Evolutionary conservation across 2,797 vertebrate species (phyloP), one percentile per base, ranked within the genome.

Genomic region (Neosalanx taihuensis): DNA sequence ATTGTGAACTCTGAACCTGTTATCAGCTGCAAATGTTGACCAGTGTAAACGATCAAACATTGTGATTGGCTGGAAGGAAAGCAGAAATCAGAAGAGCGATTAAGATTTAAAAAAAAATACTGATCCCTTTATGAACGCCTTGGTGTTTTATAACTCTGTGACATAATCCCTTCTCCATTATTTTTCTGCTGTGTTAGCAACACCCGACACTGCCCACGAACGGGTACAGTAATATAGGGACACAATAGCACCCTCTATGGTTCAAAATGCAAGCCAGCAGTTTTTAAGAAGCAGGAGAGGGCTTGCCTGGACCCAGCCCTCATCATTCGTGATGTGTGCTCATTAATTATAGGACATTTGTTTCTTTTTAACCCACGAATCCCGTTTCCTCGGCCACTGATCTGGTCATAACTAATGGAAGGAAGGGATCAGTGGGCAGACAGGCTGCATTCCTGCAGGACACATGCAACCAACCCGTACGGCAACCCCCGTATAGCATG

Each of bases 181-280:
- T 10, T 76, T 72, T 71, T 23, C 67, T 67, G 67, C 41, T 75
- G 31, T 62, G 12, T 64, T 35, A 17, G 66, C 10, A 49, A 20
- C 56, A 29, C 41, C 41, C 12, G 41, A 46, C 41, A 12, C 41
- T 46, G 41, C 9, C 41, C 41, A 13, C 3, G 41, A 46, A 12
- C 41, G 2, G 41, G 1, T 46, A 46, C 41, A 46, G 41, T 13
- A 46, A 46, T 69, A 53, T 65, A 18, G 63, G 69, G 67, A 29
- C 41, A 53, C 78, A 76, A 35, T 75, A 82, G 83, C 72, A 4
- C 83, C 87, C 81, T 89, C 92, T 91, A 84, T 83, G 90, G 91
- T 70, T 83, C 53, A 80, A n/a, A 61, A 56, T 29, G 4, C 77
- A 41, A 66, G 20, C 7, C 20, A n/a, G 18, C 5, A 33, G 13